Base-by-base conservation (phyloP, 2,797 vertebrate genomes). In the Labeo calbasu region DNA sequence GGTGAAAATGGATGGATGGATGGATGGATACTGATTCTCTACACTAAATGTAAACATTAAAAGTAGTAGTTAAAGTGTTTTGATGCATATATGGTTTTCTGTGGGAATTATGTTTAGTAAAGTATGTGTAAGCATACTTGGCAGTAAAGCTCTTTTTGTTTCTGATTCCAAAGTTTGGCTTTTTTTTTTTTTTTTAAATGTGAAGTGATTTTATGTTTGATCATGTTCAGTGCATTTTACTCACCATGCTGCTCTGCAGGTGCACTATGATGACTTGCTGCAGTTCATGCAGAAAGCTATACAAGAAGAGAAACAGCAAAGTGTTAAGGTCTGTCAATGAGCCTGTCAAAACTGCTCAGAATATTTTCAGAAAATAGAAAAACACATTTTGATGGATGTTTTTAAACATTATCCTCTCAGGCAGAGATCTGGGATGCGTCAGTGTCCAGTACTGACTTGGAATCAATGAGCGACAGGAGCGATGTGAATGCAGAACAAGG, bases 231-330 rank as follows among this genome's bases (percentile, higher is more conserved):
- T 59, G 2, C 14, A 21, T 55, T 79, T 36, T 84, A 53, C 76
- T 78, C 14, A 23, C 15, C 12, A 7, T 50, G 48, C 14, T 79
- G 21, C 28, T 63, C 23, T 25, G 28, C 77, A 83, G 81, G 77
- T 84, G 55, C 57, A 23, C 28, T 84, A 84, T 40, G 57, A 73
- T 21, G 17, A 86, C 55, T 10, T 87, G 25, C 50, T 87, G 61
- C 23, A 84, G 12, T 82, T 87, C 51, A 46, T 84, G 19, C 48
- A 51, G 25, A 77, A 55, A n/a, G 46, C 28, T 1, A 19, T 40
- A 65, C 32, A 23, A 15, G 55, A 57, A 15, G 25, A 82, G 4
- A 61, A 81, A 46, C 55, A 21, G 25, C 32, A 32, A 17, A 46
- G 28, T n/a, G 51, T 25, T 40, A 23, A 81, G 79, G 84, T 85